Percentiles rank a stretch among this genome's conserved stretches.
Conservation (phyloP, 1,140 invertebrate species). For the Probaryconus sp. region DNA sequence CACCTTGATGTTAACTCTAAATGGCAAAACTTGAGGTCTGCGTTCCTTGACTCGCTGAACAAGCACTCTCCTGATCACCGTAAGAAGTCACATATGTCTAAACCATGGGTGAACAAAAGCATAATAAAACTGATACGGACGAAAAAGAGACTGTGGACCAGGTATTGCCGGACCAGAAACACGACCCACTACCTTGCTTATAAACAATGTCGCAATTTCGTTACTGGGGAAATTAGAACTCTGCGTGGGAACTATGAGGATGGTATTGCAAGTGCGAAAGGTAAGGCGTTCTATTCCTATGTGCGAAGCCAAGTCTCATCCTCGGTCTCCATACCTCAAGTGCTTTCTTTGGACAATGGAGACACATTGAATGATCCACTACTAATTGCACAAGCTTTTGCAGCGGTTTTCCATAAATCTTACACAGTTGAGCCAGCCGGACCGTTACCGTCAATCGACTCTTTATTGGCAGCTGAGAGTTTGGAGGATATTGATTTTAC, state of each 20-base stretch:
- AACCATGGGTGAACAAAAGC: too few relatives aligned
- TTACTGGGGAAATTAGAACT: too few relatives aligned
- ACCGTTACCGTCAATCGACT: background rate
- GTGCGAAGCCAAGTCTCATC: background rate
- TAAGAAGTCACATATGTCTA: too few relatives aligned
- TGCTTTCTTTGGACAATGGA: background rate
- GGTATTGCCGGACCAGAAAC: too few relatives aligned
- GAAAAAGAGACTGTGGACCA: too few relatives aligned
- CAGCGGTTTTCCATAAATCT: background rate
- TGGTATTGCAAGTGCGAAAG: background rate
- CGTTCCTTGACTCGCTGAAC: too few relatives aligned
- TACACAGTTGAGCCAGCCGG: background rate
- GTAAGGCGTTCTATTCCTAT: background rate
- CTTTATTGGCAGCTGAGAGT: background rate
- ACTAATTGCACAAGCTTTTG: background rate
- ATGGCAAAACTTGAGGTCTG: too few relatives aligned
- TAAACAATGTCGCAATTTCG: too few relatives aligned
- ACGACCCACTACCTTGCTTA: too few relatives aligned
- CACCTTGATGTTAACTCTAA: too few relatives aligned
- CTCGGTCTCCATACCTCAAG: background rate
- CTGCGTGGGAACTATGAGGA: background rate
- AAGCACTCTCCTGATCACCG: too few relatives aligned
- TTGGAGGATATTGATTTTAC: background rate
- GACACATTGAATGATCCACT: background rate
- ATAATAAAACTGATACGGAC: too few relatives aligned